These are phyloP conservation scores for Heptranchias perlo DNA, from an alignment of 2,113 vertebrate species.

Conservation along the genomic window DNA sequence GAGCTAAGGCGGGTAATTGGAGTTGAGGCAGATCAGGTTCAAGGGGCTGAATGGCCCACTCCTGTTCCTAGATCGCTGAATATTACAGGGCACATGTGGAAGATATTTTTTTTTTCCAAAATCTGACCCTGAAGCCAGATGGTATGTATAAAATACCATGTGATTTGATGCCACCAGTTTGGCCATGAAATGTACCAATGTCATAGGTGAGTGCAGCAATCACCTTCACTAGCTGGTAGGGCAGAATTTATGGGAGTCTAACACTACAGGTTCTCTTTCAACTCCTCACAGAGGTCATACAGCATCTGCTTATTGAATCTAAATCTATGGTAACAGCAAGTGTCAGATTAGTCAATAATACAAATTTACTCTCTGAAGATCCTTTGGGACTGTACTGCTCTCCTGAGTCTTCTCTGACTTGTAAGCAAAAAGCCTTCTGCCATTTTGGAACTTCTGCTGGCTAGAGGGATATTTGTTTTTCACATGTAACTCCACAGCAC, in stretches of 20 bases:
- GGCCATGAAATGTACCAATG: background rate
- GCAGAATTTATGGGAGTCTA: conserved; percentile 17
- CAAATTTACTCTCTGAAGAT: conserved; percentile 15
- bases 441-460: background rate
- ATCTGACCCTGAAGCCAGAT: background rate
- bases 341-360: conserved; percentile 35
- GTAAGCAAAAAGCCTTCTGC: background rate
- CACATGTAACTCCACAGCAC: background rate
- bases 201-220: background rate
- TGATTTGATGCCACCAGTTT: background rate
- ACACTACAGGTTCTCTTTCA: background rate
- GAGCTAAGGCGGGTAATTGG: background rate
- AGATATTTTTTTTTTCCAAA: background rate
- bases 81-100: background rate
- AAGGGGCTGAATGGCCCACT: background rate
- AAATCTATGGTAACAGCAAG: conserved; percentile 15
- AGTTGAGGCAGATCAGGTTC: background rate
- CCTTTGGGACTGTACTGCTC: background rate
- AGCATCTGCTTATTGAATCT: conserved; percentile 23
- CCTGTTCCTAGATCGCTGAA: background rate
- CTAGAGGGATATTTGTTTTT: background rate
- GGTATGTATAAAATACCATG: background rate
- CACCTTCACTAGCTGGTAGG: background rate
- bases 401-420: background rate
- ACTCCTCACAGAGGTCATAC: conserved; percentile 13